Evolutionary conservation across 2,888 invertebrate species (phyloP).

Genomic region (Aleiodes testaceus): DNA sequence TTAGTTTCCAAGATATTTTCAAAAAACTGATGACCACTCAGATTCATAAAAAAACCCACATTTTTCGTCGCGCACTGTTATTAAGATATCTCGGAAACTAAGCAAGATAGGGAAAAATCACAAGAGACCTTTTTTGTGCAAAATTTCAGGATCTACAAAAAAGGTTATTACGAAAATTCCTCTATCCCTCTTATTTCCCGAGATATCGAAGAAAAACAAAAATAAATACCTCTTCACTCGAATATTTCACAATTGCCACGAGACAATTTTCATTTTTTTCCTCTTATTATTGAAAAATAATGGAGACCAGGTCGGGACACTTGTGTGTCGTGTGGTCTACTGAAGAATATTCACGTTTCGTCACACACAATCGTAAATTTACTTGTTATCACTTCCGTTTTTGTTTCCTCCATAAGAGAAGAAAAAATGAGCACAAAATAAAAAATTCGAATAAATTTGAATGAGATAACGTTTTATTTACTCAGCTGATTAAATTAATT

Average conservation of each 20-base stretch:
- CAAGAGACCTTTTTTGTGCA: too few relatives aligned
- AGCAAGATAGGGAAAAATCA: too few relatives aligned
- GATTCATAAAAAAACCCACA: too few relatives aligned
- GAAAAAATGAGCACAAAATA: background rate
- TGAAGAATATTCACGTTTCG: background rate
- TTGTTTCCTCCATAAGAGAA: background rate
- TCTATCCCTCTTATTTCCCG: too few relatives aligned
- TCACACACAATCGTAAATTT: background rate
- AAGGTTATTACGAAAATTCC: too few relatives aligned
- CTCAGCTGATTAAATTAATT: background rate
- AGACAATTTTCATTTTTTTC: conserved; percentile 10
- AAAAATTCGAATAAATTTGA: background rate
- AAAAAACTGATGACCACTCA: too few relatives aligned
- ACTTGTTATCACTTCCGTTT: conserved; percentile 22
- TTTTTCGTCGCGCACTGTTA: too few relatives aligned
- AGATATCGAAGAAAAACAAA: too few relatives aligned
- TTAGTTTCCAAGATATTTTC: too few relatives aligned
- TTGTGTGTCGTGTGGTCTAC: conserved; percentile 4
- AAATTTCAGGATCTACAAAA: too few relatives aligned
- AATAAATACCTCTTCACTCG: conserved; percentile 40
- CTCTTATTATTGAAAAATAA: conserved; percentile 33
- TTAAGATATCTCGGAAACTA: too few relatives aligned
- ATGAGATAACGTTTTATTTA: background rate
- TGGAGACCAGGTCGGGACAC: conserved; percentile 26
- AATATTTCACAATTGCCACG: conserved; percentile 54